Percentiles rank a stretch among this genome's conserved stretches.
These are phyloP conservation scores for Dicerorhinus sumatrensis DNA, from an alignment of 2,113 vertebrate species.

Conservation along the genomic window DNA sequence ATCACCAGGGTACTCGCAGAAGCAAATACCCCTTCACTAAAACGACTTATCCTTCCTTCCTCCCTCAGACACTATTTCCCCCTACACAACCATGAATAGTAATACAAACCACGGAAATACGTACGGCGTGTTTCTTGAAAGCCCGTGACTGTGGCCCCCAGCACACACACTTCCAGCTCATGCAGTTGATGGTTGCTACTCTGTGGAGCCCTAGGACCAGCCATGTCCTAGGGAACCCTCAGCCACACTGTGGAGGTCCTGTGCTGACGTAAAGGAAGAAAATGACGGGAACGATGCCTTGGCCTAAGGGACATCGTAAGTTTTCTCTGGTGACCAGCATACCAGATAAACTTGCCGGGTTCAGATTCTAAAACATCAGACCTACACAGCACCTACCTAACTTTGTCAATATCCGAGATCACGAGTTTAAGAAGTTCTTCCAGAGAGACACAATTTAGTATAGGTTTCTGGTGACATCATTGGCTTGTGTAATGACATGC, in stretches of 20 bases:
- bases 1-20: neutral
- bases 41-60: neutral
- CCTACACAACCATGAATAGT: neutral
- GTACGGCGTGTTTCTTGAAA: neutral
- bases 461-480: neutral
- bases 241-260: neutral
- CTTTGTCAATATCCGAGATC: neutral
- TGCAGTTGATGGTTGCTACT: neutral
- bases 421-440: neutral
- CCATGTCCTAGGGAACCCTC: neutral
- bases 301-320: neutral
- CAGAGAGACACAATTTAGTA: neutral
- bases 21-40: neutral
- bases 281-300: neutral
- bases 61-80: neutral
- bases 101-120: neutral
- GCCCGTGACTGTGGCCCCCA: neutral
- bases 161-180: neutral
- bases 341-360: neutral
- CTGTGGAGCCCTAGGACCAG: neutral
- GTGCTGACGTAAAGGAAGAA: neutral
- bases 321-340: neutral
- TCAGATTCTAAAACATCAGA: neutral
- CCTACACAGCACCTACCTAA: neutral
- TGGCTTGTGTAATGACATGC: neutral